Evolutionary conservation across 2,888 invertebrate genomes (phyloP), one percentile per base, ranked within the genome.

Genomic region (Coelopa pilipes): DNA sequence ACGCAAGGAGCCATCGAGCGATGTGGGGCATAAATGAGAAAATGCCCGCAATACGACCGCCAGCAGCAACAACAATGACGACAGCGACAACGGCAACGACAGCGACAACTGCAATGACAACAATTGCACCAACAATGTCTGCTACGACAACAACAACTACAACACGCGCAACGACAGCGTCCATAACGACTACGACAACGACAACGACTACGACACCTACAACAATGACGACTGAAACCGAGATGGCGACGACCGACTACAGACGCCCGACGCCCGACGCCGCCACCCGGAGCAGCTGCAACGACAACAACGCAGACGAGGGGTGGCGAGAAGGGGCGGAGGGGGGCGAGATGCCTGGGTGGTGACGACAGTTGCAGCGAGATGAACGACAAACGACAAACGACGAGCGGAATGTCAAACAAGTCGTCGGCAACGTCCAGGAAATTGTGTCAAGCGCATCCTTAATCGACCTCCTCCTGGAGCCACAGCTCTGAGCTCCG

Each of bases 381-480:
- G 7, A 34, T 7, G 34, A 34, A 34, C 34, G 34, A 34, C 34
- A 34, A 34, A 34, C 34, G 34, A 34, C 3, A 53, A 53, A 53
- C 53, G 53, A n/a, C 53, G 53, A 5, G 53, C 10, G 53, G n/a
- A 53, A 53, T 53, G 53, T 53, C 53, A 53, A n/a, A 53, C 53
- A 53, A 53, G 53, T 53, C 53, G n/a, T 53, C n/a, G 53, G n/a
- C 53, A 53, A 34, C 34, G 53, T 53, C 10, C 53, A 7, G 24
- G 66, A 66, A 66, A 50, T 66, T 66, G 21, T 66, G 66, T 66
- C 66, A 66, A 66, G 66, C 50, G 19, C 49, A 66, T 66, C 49
- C 66, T 66, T 47, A 47, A 49, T 34, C 60, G 15, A 34, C 4
- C 7, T 2, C 4, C 2, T 2, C 34, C 34, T 34, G 34, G 34